phyloP scores from a whole-genome alignment of 2,888 invertebrate species.

The Dasysyrphus albostriatus region DNA sequence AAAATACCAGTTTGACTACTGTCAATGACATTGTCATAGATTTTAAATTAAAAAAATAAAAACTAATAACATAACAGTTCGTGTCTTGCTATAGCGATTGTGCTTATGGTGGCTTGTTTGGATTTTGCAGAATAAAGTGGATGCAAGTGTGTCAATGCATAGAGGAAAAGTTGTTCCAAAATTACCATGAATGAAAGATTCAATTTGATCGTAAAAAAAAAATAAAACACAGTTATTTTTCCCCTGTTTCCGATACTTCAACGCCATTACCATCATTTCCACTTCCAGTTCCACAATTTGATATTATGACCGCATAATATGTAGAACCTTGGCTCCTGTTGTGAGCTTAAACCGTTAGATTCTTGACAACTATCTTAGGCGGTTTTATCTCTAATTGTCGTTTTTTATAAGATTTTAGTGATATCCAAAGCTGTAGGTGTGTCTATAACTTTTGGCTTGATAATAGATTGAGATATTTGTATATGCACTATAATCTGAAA shows the following conservation, averaged over 20 bases:
- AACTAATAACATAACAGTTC: constrained; percentile 14
- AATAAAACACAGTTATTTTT: constrained; percentile 11
- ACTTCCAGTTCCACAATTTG: background rate
- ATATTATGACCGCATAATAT: background rate
- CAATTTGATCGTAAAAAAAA: constrained; percentile 2
- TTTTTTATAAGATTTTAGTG: constrained; percentile 31
- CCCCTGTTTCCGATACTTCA: constrained; percentile 11
- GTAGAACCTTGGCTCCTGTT: constrained; percentile 15
- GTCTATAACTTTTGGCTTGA: background rate
- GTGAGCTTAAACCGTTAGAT: constrained; percentile 9
- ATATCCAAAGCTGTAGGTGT: constrained; percentile 9
- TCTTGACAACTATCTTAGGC: constrained; percentile 18
- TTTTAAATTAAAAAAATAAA: constrained; percentile 21
- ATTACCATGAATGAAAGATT: constrained; percentile 28
- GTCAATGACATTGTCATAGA: constrained; percentile 74
- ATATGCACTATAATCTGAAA: no score
- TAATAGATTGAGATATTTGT: background rate
- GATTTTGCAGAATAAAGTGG: constrained; percentile 13
- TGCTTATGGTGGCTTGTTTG: background rate
- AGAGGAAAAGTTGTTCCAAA: constrained; percentile 45
- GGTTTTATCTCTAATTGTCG: background rate
- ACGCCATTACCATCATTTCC: background rate
- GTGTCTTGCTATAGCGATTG: background rate
- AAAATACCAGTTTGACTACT: constrained; percentile 70
- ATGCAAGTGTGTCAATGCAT: constrained; percentile 41